A percentile compares a stretch with the other conserved stretches of the same genome.
These are phyloP conservation scores for Mycetomoellerius zeteki DNA, from an alignment of 1,140 invertebrate genomes.

Conservation along the genomic window DNA sequence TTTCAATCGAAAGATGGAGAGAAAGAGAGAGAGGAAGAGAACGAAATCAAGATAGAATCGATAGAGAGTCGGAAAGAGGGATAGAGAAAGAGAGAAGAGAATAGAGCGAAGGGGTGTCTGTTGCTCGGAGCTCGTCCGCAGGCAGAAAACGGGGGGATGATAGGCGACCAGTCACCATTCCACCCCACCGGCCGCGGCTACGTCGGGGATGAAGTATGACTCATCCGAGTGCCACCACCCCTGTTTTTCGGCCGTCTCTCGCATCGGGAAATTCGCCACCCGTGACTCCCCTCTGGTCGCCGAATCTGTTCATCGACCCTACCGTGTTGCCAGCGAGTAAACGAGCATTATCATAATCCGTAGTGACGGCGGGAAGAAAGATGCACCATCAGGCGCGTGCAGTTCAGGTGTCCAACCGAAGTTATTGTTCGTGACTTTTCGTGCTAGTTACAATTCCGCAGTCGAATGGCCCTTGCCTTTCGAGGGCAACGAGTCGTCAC, in stretches of 20 bases:
- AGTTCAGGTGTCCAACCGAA: conserved; percentile 59
- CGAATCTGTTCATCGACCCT: conserved; percentile 41
- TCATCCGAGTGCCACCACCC: conserved; percentile 76
- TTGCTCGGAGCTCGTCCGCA: conserved; percentile 48
- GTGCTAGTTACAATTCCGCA: conserved; percentile 29
- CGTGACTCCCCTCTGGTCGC: conserved; percentile 32
- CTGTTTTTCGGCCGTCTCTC: conserved; percentile 75
- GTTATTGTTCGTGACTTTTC: conserved; percentile 57
- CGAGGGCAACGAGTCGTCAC: conserved; percentile 54
- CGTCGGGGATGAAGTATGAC: conserved; percentile 82
- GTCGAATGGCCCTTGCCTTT: conserved; percentile 67
- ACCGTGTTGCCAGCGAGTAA: conserved; percentile 51
- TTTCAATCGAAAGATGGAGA: conserved; percentile 74
- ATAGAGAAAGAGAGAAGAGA: not conserved
- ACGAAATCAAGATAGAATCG: conserved; percentile 17
- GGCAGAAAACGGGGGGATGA: conserved; percentile 67
- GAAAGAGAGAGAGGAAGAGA: not conserved
- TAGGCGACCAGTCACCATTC: conserved; percentile 70
- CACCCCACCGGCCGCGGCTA: conserved; percentile 40
- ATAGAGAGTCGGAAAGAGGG: not conserved
- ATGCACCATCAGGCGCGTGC: conserved; percentile 49
- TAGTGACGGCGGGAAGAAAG: conserved; percentile 66
- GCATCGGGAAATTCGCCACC: conserved; percentile 70
- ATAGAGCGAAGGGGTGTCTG: conserved; percentile 54
- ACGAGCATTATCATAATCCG: conserved; percentile 83